Conservation (phyloP, 2,797 vertebrate species). For the Synaphobranchus kaupii region DNA sequence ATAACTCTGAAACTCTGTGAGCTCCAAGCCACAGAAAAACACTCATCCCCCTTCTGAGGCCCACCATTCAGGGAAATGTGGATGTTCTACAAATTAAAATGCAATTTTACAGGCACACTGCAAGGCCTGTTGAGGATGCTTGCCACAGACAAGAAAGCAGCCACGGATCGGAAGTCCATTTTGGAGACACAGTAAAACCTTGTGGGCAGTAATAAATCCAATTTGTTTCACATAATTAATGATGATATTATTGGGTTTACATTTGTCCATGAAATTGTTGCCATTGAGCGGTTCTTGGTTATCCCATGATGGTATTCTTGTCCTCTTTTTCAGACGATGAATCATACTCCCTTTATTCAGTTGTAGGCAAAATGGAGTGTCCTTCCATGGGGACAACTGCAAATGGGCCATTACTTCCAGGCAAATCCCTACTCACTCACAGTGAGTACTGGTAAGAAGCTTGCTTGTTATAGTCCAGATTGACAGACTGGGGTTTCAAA, state of each 20-base stretch:
- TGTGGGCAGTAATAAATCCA: background rate
- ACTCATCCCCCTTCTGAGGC: background rate
- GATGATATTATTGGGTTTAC: background rate
- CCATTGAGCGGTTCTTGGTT: background rate
- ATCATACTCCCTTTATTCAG: background rate
- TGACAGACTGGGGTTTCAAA: slow-evolving; percentile 13
- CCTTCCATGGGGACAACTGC: background rate
- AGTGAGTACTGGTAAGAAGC: background rate
- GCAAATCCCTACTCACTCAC: background rate
- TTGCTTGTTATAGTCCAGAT: background rate
- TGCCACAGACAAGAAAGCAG: background rate
- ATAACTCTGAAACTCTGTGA: background rate
- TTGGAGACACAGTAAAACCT: background rate
- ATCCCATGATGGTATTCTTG: background rate
- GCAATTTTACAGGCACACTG: background rate
- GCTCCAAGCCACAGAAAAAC: slow-evolving; percentile 18
- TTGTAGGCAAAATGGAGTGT: background rate
- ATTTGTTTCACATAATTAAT: background rate
- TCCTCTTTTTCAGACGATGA: background rate
- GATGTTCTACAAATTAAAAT: background rate
- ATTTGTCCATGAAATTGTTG: background rate
- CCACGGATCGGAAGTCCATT: background rate
- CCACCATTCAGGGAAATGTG: background rate
- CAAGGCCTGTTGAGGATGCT: background rate
- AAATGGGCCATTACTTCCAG: slow-evolving; percentile 16